phyloP scores from a whole-genome alignment of 2,888 invertebrate species.

The Suillia variegata region DNA sequence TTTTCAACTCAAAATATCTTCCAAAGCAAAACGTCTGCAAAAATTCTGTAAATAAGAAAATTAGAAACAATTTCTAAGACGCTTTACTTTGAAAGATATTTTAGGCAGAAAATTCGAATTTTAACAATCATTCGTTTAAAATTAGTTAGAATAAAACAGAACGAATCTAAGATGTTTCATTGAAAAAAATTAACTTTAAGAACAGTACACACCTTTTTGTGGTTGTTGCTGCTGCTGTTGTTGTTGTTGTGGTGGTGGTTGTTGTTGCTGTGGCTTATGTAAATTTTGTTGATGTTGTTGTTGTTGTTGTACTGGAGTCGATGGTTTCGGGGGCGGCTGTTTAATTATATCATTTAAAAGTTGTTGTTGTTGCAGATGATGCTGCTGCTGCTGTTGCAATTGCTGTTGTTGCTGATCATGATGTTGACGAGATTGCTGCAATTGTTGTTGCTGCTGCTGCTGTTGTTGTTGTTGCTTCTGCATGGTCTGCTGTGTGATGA shows the following conservation, averaged over 20 bases:
- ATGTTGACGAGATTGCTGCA: background rate
- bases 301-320: conserved; percentile 31
- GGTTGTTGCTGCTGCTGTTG: conserved; percentile 51
- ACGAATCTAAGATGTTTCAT: too few species aligned
- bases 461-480: conserved; percentile 43
- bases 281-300: conserved; percentile 30
- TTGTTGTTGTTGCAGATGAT: too few species aligned
- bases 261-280: conserved; percentile 31
- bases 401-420: conserved; percentile 29
- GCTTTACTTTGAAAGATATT: too few species aligned
- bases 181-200: too few species aligned
- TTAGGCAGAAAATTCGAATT: too few species aligned
- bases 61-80: too few species aligned
- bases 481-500: conserved; percentile 55
- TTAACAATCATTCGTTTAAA: too few species aligned
- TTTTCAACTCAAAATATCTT: too few species aligned
- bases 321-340: conserved; percentile 33
- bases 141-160: too few species aligned
- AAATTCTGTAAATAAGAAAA: too few species aligned
- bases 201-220: conserved; percentile 58
- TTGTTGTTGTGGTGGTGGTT: conserved; percentile 28
- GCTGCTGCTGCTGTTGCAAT: conserved; percentile 39
- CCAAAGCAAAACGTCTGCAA: too few species aligned
- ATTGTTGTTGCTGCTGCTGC: conserved; percentile 32
- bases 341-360: conserved; percentile 31